These are phyloP conservation scores for Trachemys scripta DNA, from an alignment of 2,113 vertebrate genomes.

Conservation along the genomic window DNA sequence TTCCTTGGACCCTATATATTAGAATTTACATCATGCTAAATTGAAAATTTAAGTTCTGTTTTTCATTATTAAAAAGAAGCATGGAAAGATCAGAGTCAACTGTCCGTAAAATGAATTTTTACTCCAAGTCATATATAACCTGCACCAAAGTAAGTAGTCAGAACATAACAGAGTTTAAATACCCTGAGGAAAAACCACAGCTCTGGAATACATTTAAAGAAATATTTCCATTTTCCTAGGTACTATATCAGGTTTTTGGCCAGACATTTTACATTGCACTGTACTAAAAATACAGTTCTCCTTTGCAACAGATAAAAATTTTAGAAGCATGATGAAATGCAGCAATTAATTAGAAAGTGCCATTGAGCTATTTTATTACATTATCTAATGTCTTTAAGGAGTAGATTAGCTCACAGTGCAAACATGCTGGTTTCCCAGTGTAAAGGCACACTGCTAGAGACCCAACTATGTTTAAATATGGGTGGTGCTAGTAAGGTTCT, in stretches of 20 bases:
- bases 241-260: conserved; percentile 68
- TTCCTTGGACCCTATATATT: conserved; percentile 20
- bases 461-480: not conserved
- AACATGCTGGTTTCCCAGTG: conserved; percentile 72
- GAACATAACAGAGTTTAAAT: conserved; percentile 58
- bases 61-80: conserved; percentile 47
- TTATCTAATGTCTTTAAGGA: conserved; percentile 64
- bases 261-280: conserved; percentile 69
- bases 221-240: conserved; percentile 72
- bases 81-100: conserved; percentile 28
- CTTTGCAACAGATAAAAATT: conserved; percentile 64
- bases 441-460: conserved; percentile 32
- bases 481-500: conserved; percentile 20
- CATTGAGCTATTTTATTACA: conserved; percentile 48
- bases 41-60: not conserved
- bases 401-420: conserved; percentile 72
- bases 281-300: conserved; percentile 63
- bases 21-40: conserved; percentile 53
- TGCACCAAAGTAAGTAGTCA: conserved; percentile 65
- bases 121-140: conserved; percentile 48
- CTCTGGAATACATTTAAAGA: conserved; percentile 71
- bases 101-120: conserved; percentile 25
- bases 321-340: conserved; percentile 66
- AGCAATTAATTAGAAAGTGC: conserved; percentile 65
- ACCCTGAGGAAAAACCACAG: conserved; percentile 61